Base-by-base conservation (phyloP, 2,797 vertebrate genomes). In the Setipinna tenuifilis region DNA sequence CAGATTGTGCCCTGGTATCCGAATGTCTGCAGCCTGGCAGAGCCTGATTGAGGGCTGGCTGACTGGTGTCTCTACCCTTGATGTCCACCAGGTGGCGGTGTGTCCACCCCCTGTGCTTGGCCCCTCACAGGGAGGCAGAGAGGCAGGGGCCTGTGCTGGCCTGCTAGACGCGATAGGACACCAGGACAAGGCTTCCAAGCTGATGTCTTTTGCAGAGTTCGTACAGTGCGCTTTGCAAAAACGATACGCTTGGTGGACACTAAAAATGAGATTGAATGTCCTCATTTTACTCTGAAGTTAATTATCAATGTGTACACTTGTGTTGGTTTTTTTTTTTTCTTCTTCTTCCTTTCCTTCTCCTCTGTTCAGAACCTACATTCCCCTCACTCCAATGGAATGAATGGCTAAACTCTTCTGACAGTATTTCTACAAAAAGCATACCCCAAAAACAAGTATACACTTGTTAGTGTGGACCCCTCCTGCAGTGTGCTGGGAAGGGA, bases 211-310 rank as follows among this genome's bases (percentile, higher is more conserved):
- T 65, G 28, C 62, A 28, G 14, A 75, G 16, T 75, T 28, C 17
- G 16, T 75, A 75, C 68, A 19, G 68, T 75, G 68, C 35, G 31
- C 28, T 75, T 31, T 75, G 16, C 68, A 35, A 41, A 75, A 75
- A 75, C 14, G 17, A 75, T 41, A 16, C 17, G 31, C 68, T 75
- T 11, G 6, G 35, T 44, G 71, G 35, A 78, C 71, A 78, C 65
- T 71, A 71, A 17, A 78, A n/a, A n/a, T n/a, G n/a, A 41, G 71
- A 44, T 78, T 78, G 71, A 78, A 78, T 78, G 71, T 78, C 71
- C 71, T 78, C 35, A 44, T 78, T 44, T 65, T 65, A 65, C 61
- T 65, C 61, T 25, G 25, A 78, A 25, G 35, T 78, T 78, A 44
- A 44, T 78, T 44, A 78, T 21, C 35, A 78, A 9, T 78, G 31